Conservation (phyloP, 1,140 invertebrate genomes). For the Mamestra configurata region DNA sequence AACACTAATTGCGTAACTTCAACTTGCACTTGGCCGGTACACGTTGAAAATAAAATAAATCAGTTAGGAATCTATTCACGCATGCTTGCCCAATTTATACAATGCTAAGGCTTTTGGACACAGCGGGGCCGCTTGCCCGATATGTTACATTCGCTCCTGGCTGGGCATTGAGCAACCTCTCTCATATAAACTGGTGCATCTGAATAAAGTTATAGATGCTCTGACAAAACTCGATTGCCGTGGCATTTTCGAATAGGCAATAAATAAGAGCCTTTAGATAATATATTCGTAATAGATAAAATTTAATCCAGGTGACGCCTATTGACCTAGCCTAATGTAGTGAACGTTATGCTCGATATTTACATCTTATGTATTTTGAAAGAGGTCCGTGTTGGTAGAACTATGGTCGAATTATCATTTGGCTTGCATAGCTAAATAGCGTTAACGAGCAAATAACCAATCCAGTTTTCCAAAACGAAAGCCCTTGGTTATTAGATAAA, state of each 20-base stretch:
- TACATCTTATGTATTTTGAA: neutral
- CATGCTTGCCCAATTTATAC: neutral
- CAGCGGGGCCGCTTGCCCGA: neutral
- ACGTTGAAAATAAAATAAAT: neutral
- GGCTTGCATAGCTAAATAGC: too few relatives aligned
- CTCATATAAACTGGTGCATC: slow-evolving; percentile 4
- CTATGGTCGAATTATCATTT: too few relatives aligned
- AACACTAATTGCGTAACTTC: neutral
- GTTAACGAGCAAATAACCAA: too few relatives aligned
- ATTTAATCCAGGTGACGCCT: neutral
- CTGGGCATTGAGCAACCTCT: neutral
- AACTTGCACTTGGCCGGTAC: neutral
- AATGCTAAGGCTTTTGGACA: neutral
- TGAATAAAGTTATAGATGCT: neutral
- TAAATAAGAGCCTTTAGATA: neutral
- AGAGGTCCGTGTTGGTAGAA: too few relatives aligned
- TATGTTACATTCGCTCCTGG: slow-evolving; percentile 14
- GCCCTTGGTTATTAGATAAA: too few relatives aligned
- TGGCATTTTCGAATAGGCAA: slow-evolving; percentile 12
- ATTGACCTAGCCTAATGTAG: neutral
- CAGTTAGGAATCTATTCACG: slow-evolving; percentile 16
- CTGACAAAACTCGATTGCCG: slow-evolving; percentile 2
- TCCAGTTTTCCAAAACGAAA: too few relatives aligned
- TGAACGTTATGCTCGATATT: neutral
- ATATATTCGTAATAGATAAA: neutral